These are phyloP conservation scores for Zaprionus obscuricornis DNA, from an alignment of 2,888 invertebrate genomes.

Conservation along the genomic window DNA sequence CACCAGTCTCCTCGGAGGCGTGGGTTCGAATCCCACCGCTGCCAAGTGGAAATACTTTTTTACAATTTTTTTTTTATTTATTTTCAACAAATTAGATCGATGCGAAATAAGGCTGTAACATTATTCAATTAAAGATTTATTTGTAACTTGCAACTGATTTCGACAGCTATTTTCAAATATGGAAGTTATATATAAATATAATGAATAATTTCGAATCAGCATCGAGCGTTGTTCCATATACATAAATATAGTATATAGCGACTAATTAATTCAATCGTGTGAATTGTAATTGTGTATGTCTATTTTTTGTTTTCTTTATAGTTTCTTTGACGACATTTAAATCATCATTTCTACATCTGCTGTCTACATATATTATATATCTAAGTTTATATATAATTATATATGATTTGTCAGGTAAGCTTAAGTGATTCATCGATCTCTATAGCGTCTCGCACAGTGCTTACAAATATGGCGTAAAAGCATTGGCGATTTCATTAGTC, in stretches of 20 bases:
- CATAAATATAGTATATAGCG: too few relatives aligned
- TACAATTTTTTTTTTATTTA: too few relatives aligned
- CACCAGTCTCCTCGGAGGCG: conserved; percentile 82
- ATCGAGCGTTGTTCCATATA: too few relatives aligned
- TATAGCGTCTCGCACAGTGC: conserved; percentile 31
- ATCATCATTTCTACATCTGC: conserved; percentile 20
- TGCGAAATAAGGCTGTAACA: too few relatives aligned
- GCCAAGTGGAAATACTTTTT: too few relatives aligned
- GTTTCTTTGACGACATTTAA: conserved; percentile 1
- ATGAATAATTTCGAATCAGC: too few relatives aligned
- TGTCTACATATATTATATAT: neutral
- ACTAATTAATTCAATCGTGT: too few relatives aligned
- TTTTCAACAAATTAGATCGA: too few relatives aligned
- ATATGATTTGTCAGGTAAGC: conserved; percentile 28
- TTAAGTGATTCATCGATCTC: conserved; percentile 52
- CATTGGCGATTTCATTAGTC: conserved; percentile 52
- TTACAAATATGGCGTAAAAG: conserved; percentile 26
- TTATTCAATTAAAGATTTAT: too few relatives aligned
- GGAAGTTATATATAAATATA: too few relatives aligned
- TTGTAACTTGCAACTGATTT: too few relatives aligned
- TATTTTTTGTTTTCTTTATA: neutral
- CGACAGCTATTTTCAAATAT: too few relatives aligned
- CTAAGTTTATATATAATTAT: conserved; percentile 2
- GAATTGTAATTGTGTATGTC: neutral
- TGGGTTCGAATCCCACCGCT: conserved; percentile 83